Evolutionary conservation across 64 coral and sea anemone species (phyloP), one percentile per base, ranked within the genome.

Genomic region (Trachythela sp.): DNA sequence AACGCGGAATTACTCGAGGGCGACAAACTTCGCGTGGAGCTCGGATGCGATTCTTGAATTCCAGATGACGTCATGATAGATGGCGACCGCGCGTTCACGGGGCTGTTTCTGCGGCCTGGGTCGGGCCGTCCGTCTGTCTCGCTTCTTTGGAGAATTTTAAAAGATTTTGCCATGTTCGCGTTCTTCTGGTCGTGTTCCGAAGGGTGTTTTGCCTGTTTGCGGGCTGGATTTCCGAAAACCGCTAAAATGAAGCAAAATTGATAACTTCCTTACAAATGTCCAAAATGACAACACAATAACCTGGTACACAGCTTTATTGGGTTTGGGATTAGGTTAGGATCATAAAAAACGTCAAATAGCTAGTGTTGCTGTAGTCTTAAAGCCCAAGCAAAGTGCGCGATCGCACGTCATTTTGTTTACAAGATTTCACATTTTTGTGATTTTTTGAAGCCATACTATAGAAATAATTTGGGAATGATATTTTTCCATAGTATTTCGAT

Each of bases 171-270:
- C 49, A 20, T 64, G 3, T 2, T 2, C 24, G 56, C 20, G 56
- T 64, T 64, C 24, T 64, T 80, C 30, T 80, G 75, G 15, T 80
- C 75, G 33, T 80, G 31, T 36, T 80, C 75, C 20, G 75, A 80
- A 18, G 75, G 75, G 30, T 39, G 15, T 80, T 39, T 80, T 35
- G 31, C 4, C 37, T 37, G 33, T 36, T 80, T 80, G 34, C 75
- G 75, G 31, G 10, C 15, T 15, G 33, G 31, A 22, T 8, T 80
- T 20, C 75, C 75, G 33, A 15, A 80, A 80, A 20, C 75, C 18
- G 26, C 56, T 80, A 35, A 80, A 80, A 80, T 18, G 15, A 22
- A 31, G 20, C 20, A 68, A 68, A 68, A 68, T n/a, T 2, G 75
- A 80, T 80, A 80, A 27, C 56, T n/a, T 8, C 20, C 26, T 8